Evolutionary conservation across 2,888 invertebrate species (phyloP).

Genomic region (Allygus modestus): DNA sequence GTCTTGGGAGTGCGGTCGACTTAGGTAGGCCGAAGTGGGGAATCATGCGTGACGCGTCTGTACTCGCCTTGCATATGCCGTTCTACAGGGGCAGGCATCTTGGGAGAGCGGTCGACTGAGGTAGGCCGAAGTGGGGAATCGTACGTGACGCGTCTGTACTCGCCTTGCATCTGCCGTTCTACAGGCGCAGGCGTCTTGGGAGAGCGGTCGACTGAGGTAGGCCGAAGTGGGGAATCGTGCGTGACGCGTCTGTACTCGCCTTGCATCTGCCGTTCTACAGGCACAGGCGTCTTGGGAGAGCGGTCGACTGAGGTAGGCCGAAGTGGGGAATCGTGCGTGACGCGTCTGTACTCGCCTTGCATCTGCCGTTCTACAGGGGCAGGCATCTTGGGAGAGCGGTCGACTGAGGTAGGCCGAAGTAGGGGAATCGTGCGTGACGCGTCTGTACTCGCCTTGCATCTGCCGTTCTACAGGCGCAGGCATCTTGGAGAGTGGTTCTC

Average conservation of each 20-base stretch:
- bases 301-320: background rate
- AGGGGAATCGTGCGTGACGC: background rate
- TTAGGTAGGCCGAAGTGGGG: background rate
- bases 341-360: background rate
- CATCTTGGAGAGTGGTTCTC: background rate
- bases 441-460: background rate
- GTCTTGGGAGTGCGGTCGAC: background rate
- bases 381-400: background rate
- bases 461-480: too few relatives aligned
- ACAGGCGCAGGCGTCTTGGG: too few relatives aligned
- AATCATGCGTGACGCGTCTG: background rate
- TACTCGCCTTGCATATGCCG: background rate
- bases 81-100: too few relatives aligned
- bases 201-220: background rate
- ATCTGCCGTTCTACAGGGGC: too few relatives aligned
- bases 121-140: background rate
- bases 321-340: background rate
- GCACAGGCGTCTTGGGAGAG: too few relatives aligned
- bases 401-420: background rate
- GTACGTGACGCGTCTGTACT: background rate
- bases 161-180: background rate
- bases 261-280: too few relatives aligned
- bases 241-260: background rate
- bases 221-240: background rate
- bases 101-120: slow-evolving; percentile 7